Percentiles rank a stretch among this genome's conserved stretches.
Conservation (phyloP, 2,113 vertebrate genomes). For the Vombatus ursinus region DNA sequence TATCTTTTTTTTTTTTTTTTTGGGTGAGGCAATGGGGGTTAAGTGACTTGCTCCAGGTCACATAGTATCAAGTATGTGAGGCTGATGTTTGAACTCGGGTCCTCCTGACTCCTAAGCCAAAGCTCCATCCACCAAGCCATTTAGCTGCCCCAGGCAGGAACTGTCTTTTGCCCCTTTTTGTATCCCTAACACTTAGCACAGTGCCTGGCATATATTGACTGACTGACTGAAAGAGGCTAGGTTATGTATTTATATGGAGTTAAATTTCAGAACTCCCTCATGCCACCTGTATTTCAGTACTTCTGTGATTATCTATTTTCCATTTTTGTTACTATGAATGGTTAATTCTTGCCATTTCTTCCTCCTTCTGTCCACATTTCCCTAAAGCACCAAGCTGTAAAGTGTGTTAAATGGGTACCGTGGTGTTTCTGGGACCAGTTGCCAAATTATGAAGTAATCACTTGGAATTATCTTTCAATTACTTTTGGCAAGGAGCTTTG, state of each 20-base stretch:
- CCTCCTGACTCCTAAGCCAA: no score
- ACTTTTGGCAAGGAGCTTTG: neutral
- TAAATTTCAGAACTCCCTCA: neutral
- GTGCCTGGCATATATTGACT: neutral
- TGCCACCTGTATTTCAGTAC: neutral
- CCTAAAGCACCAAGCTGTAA: neutral
- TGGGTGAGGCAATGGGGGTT: no score
- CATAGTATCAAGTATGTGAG: no score
- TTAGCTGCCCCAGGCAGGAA: neutral
- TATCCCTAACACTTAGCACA: neutral
- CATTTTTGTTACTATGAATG: neutral
- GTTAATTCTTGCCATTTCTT: neutral
- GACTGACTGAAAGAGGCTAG: neutral
- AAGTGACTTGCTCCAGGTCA: no score
- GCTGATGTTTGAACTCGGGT: no score
- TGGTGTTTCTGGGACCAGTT: neutral
- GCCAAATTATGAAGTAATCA: neutral
- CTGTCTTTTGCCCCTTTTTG: neutral
- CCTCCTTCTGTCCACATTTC: neutral
- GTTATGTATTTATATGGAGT: neutral
- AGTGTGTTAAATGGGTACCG: neutral
- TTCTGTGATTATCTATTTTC: neutral
- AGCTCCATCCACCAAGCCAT: no score
- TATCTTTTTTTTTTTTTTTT: no score
- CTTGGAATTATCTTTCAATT: neutral